Base-by-base conservation (phyloP, 1,140 invertebrate genomes). In the Potamilus streckersoni region DNA sequence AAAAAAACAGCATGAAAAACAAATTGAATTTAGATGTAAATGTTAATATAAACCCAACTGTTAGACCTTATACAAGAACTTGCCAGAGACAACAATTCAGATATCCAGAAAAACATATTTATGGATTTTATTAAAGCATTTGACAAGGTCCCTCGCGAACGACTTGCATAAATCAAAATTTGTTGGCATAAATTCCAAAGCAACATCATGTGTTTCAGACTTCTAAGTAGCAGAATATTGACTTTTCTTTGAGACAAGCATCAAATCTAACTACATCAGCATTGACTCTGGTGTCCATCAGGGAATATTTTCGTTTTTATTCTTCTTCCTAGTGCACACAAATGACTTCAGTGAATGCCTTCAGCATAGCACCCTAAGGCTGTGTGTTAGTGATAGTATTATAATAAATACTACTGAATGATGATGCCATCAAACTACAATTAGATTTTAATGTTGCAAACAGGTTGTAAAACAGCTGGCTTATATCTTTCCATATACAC, bases 81-180 rank as follows among this genome's bases (percentile, higher is more conserved):
- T 17, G 49, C 57, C 11, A 31, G 58, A 27, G 68, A 55, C 11
- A 71, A 56, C 4, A 61, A 73, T 16, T 59, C 27, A 3, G 73
- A 76, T 57, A 78, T 57, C 23, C 71, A 66, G 38, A 64, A 74
- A 60, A 17, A 68, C 12, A 76, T 82, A 12, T 68, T 78, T n/a
- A 64, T 79, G 69, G 79, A 82, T 66, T 80, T 79, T 56, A 63
- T 69, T 23, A 74, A 76, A 62, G 79, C 79, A 17, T 82, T 82
- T 67, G 75, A 80, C 71, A 78, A 71, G 70, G 79, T 77, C 19
- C 61, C 63, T 55, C 74, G 64, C 23, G 31, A 19, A 57, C 27
- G 66, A 17, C 66, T 77, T 20, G 13, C 69, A 27, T 20, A 76
- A 77, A 71, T 27, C 65, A 38, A 49, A 38, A 8, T 49, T 49